Conservation (phyloP, 2,113 vertebrate genomes). For the Clarias gariepinus region DNA sequence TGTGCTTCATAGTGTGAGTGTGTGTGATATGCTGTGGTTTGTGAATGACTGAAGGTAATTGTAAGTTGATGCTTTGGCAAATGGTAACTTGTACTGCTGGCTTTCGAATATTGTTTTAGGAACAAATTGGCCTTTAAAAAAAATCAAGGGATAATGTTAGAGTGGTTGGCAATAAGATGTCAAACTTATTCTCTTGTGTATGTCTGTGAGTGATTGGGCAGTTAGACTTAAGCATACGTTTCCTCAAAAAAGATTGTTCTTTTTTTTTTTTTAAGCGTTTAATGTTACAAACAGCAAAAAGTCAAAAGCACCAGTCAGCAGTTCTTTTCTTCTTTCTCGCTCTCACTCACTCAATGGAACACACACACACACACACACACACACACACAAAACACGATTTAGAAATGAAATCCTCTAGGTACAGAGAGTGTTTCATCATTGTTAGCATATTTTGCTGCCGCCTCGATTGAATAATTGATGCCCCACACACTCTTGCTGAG, state of each 20-base stretch:
- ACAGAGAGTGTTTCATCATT: constrained; percentile 55
- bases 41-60: not conserved
- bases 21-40: not conserved
- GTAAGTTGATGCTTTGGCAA: not conserved
- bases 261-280: constrained; percentile 34
- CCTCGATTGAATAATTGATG: constrained; percentile 60
- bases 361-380: not conserved
- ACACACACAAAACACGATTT: constrained; percentile 27
- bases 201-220: constrained; percentile 38
- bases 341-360: not conserved
- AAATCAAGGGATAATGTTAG: not conserved
- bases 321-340: not conserved
- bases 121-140: not conserved
- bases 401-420: constrained; percentile 56
- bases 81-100: not conserved
- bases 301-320: constrained; percentile 21
- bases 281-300: constrained; percentile 16
- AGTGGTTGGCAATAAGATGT: not conserved
- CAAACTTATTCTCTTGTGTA: constrained; percentile 28
- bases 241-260: constrained; percentile 26
- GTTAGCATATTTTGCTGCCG: constrained; percentile 60
- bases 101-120: not conserved
- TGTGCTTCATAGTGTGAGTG: not conserved
- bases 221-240: constrained; percentile 1
- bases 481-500: constrained; percentile 51